These are phyloP conservation scores for Steromphala cineraria DNA, from an alignment of 2,888 invertebrate genomes.

Conservation along the genomic window DNA sequence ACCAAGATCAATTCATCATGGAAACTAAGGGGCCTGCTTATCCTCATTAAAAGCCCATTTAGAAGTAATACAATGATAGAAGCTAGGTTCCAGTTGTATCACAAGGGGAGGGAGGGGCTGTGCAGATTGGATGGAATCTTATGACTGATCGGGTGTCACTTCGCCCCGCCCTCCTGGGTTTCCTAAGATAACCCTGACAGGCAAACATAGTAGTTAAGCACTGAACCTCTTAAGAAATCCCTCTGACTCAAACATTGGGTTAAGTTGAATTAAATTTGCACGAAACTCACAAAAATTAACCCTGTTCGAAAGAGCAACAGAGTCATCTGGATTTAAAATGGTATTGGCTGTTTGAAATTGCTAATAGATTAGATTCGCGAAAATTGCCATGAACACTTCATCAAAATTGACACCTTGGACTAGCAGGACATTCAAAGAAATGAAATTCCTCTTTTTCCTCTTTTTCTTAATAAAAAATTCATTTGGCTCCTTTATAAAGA, in stretches of 20 bases:
- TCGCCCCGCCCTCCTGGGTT: background rate
- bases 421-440: background rate
- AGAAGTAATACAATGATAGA: background rate
- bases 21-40: constrained; percentile 10
- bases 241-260: background rate
- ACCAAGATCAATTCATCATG: constrained; percentile 6
- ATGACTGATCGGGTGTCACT: constrained; percentile 12
- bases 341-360: background rate
- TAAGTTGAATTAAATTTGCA: constrained; percentile 12
- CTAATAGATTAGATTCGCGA: constrained; percentile 7
- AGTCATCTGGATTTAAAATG: constrained; percentile 3
- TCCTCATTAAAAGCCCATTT: constrained; percentile 25
- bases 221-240: background rate
- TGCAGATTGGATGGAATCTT: background rate
- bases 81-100: background rate
- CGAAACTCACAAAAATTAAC: background rate
- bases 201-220: constrained; percentile 1
- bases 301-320: background rate
- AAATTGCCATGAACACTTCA: background rate
- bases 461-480: background rate
- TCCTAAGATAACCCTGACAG: constrained; percentile 4
- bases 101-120: background rate
- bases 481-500: background rate
- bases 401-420: background rate
- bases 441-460: background rate